Base-by-base conservation (phyloP, 2,797 vertebrate genomes). In the Lepus townsendii region DNA sequence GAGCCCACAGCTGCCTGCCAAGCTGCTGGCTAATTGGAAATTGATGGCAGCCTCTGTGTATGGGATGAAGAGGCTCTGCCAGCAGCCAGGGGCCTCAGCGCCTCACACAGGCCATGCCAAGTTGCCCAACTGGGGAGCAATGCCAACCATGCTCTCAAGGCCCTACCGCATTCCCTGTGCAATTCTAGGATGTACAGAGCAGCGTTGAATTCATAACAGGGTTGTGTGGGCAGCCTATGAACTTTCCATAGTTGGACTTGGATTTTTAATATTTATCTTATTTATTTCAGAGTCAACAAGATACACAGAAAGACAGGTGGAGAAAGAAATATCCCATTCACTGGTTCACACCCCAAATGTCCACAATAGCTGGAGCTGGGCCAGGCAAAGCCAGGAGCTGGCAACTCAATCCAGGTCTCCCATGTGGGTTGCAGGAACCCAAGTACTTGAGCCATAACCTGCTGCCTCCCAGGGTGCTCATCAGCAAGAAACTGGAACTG, bases 11-110 rank as follows among this genome's bases (percentile, higher is more conserved):
- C 69, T 63, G 90, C 84, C 88, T 26, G 85, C 92, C 77, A 92
- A 78, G 65, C 27, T 68, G 90, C 79, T 69, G 57, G 95, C 91
- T 96, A 95, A 95, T 92, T 91, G 91, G 62, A 93, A 89, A 96
- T 91, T 93, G 95, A 77, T 93, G 66, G 30, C 4, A 1, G n/a
- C 22, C 83, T 86, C 92, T 63, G 32, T 9, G 9, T 22, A 38
- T 90, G 62, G 22, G 50, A 68, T 66, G 63, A 93, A 38, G 13
- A 14, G n/a, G 26, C 60, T 77, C 35, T 77, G 47, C 73, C 7
- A 38, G 27, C 63, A 35, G 47, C 30, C 62, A 38, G 9, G 35
- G 71, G n/a, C 60, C n/a, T 30, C 4, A 0, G 65, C 22, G 20
- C 62, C 71, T 69, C 50, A 47, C 27, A 47, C 42, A 7, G 38